A percentile compares a stretch with the other conserved stretches of the same genome.
Evolutionary conservation across 2,113 vertebrate species (phyloP).

Genomic region (Scalopus aquaticus): DNA sequence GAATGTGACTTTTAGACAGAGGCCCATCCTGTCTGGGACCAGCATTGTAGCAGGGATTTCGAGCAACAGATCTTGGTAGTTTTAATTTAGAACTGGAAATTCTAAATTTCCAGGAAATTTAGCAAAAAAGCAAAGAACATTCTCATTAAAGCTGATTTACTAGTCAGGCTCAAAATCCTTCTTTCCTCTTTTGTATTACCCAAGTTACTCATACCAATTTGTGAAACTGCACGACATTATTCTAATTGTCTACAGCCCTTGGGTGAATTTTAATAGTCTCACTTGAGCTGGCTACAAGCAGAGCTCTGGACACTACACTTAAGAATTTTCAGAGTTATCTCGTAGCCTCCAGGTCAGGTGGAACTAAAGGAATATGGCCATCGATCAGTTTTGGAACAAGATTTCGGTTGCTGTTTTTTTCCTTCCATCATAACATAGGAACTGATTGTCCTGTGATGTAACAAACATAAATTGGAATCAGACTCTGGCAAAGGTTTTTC

Average conservation of each 20-base stretch:
- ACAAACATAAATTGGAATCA: slow-evolving; percentile 36
- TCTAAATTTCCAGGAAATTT: no score
- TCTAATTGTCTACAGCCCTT: slow-evolving; percentile 51
- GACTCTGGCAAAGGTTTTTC: slow-evolving; percentile 42
- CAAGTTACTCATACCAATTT: background rate
- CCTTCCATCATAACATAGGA: background rate
- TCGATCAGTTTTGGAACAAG: background rate
- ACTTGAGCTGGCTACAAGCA: background rate
- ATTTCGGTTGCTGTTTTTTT: background rate
- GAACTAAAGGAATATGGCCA: background rate
- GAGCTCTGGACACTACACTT: background rate
- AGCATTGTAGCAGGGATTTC: background rate
- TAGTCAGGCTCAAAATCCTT: slow-evolving; percentile 31
- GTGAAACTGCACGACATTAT: slow-evolving; percentile 44
- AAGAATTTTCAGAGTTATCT: background rate
- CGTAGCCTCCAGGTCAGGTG: background rate
- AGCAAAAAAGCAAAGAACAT: slow-evolving; percentile 15
- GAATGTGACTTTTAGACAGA: slow-evolving; percentile 28
- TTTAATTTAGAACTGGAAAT: slow-evolving; percentile 58
- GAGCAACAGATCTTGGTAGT: slow-evolving; percentile 24
- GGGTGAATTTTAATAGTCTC: slow-evolving; percentile 29
- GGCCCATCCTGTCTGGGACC: background rate
- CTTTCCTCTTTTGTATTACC: slow-evolving; percentile 56
- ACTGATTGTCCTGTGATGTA: background rate
- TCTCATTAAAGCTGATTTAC: slow-evolving; percentile 57